A percentile compares a stretch with the other conserved stretches of the same genome.
Conservation (phyloP, 2,113 vertebrate species). For the Micronycteris hirsuta region DNA sequence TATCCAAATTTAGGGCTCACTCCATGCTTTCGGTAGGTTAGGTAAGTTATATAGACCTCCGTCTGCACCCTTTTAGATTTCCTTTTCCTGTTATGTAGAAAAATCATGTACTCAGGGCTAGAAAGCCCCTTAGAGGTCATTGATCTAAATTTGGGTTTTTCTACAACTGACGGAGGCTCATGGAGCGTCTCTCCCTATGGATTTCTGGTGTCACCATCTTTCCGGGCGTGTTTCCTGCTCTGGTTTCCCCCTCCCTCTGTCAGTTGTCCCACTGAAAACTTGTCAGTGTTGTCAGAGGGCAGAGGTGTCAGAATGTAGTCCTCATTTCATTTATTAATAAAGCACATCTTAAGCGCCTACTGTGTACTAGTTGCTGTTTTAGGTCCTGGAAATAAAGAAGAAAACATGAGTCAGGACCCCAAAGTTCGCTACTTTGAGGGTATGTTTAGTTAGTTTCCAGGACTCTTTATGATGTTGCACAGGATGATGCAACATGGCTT, state of each 20-base stretch:
- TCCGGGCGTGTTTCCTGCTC: not conserved
- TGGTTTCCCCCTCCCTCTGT: not conserved
- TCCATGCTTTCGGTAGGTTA: not conserved
- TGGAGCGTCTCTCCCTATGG: not conserved
- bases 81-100: not conserved
- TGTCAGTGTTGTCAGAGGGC: not conserved
- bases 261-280: not conserved
- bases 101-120: not conserved
- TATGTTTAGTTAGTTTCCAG: not conserved
- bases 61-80: not conserved
- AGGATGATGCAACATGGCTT: not conserved
- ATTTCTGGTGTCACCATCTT: not conserved
- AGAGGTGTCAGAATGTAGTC: not conserved
- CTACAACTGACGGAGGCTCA: not conserved
- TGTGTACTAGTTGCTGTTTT: not conserved
- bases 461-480: not conserved
- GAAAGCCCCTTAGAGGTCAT: not conserved
- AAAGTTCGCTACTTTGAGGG: not conserved
- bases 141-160: not conserved
- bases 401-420: not conserved
- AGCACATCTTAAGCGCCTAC: not conserved
- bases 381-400: not conserved
- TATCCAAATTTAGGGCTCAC: not conserved
- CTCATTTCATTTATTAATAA: not conserved
- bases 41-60: not conserved